Evolutionary conservation across 2,113 vertebrate genomes (phyloP), one percentile per base, ranked within the genome.

Genomic region (Lampris megalopsis): DNA sequence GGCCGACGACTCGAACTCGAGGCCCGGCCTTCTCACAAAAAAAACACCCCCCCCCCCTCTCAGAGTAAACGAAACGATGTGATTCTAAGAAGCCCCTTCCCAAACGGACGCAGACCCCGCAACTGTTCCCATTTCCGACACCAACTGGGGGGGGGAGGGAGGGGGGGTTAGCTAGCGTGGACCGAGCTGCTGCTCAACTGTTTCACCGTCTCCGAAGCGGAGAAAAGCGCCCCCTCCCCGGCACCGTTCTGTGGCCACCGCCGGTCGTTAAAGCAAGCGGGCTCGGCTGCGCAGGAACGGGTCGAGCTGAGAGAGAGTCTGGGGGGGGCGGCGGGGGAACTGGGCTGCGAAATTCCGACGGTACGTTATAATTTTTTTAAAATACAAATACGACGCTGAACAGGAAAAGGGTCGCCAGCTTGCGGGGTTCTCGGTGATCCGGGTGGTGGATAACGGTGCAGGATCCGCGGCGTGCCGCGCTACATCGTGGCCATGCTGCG

Each of bases 71-170:
- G 50, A 75, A 68, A 41, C 79, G 73, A 79, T 37, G 40, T 7
- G 10, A 53, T 24, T 24, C 24, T 24, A 63, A 80, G 74, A 41
- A 77, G 76, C 5, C 3, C 10, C 40, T 41, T 49, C 2, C 57
- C 6, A 74, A 83, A 68, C 5, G 62, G 54, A 81, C 69, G 58
- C 84, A 75, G 54, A 45, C 56, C 10, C 2, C 35, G 58, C 52
- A 48, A 45, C 79, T 89, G 89, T 87, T 65, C 83, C 91, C 89
- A 92, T 89, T 92, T 93, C 91, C 91, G 92, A 24, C 24, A 24
- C 24, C 24, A 24, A 24, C 24, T 24, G 24, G 24, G 24, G 24
- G 24, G 24, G 24, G 24, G 24, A 0, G 24, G 24, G 24, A 24
- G 24, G 24, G 24, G 24, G 24, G 24, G 24, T 24, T 24, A 24